Percentiles rank a stretch among this genome's conserved stretches.
These are phyloP conservation scores for Dunckerocampus dactyliophorus DNA, from an alignment of 2,113 vertebrate genomes.

Conservation along the genomic window DNA sequence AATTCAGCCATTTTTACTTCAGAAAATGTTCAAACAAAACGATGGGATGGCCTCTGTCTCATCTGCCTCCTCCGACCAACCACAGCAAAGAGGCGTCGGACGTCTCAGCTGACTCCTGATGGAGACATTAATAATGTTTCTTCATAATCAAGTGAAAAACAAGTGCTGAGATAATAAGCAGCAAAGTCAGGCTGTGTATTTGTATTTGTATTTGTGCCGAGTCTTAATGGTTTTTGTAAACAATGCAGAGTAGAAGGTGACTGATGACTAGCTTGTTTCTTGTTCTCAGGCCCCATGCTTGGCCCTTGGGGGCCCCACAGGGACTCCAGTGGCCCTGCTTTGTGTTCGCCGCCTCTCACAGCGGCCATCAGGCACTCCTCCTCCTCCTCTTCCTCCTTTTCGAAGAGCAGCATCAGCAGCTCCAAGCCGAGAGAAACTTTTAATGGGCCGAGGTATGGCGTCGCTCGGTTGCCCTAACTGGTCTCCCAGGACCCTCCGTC, in stretches of 20 bases:
- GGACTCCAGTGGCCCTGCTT: background rate
- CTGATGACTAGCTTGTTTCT: background rate
- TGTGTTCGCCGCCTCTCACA: background rate
- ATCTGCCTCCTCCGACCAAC: too few species aligned
- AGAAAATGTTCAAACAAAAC: too few species aligned
- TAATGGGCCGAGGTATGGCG: constrained; percentile 5
- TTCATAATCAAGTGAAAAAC: too few species aligned
- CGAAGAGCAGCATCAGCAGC: background rate
- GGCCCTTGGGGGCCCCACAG: background rate
- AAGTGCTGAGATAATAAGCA: too few species aligned
- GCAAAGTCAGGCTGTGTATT: too few species aligned
- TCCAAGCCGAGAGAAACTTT: constrained; percentile 6
- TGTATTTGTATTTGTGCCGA: too few species aligned
- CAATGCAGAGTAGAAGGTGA: background rate
- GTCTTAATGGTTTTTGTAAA: too few species aligned
- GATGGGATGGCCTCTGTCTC: too few species aligned
- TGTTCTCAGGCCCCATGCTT: background rate
- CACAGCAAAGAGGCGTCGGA: too few species aligned
- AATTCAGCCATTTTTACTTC: too few species aligned
- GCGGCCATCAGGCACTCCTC: background rate
- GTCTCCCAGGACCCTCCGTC: background rate
- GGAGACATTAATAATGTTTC: too few species aligned
- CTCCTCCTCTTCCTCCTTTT: background rate
- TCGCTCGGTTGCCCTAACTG: constrained; percentile 3
- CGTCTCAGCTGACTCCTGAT: too few species aligned